Evolutionary conservation across 1,140 invertebrate species (phyloP).

Genomic region (Platorchestia sp.): DNA sequence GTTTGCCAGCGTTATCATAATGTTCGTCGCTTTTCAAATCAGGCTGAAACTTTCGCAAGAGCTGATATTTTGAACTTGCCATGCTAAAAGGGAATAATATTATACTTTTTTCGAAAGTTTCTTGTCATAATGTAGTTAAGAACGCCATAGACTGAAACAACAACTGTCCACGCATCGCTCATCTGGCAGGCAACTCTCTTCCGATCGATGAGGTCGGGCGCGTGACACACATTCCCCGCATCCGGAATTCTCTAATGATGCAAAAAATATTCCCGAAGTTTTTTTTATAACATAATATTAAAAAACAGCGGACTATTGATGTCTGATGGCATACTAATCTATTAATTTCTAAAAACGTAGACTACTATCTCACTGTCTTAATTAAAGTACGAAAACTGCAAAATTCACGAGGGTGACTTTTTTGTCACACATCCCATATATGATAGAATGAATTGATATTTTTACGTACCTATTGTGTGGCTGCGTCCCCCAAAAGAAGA

Average conservation of each 20-base stretch:
- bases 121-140: not conserved
- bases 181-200: not conserved
- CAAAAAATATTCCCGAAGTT: not conserved
- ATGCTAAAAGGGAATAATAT: not conserved
- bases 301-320: not conserved
- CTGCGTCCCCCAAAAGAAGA: not conserved
- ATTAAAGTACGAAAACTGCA: not conserved
- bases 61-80: not conserved
- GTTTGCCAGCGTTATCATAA: not conserved
- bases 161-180: not conserved
- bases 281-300: not conserved
- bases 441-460: not conserved
- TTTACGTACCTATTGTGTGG: not conserved
- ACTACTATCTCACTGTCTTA: not conserved
- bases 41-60: not conserved
- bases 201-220: constrained; percentile 3
- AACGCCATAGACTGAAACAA: not conserved
- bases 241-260: not conserved
- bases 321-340: not conserved
- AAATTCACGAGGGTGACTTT: not conserved
- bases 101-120: not conserved
- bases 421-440: not conserved
- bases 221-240: not conserved
- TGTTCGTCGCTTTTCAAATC: not conserved
- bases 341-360: not conserved